A percentile compares a stretch with the other conserved stretches of the same genome.
These are phyloP conservation scores for Nesoenas mayeri DNA, from an alignment of 2,113 vertebrate genomes.

Conservation along the genomic window DNA sequence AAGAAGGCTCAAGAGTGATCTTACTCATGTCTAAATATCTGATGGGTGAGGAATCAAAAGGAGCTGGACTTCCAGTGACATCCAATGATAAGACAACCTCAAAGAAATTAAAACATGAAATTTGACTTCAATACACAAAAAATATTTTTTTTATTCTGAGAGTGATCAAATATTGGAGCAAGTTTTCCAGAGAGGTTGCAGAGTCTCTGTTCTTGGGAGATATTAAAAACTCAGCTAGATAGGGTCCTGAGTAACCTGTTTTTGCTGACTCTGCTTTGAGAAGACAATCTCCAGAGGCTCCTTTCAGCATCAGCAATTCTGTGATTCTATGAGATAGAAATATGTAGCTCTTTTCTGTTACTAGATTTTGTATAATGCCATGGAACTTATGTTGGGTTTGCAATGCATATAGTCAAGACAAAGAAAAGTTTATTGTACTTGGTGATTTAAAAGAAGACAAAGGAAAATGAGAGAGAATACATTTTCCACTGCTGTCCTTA, in stretches of 20 bases:
- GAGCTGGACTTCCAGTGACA: background rate
- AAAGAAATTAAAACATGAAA: background rate
- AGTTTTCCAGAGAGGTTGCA: background rate
- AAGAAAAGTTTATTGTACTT: background rate
- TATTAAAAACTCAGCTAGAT: background rate
- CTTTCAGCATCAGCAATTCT: background rate
- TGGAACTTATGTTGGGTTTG: background rate
- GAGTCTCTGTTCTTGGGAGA: background rate
- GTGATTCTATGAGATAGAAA: background rate
- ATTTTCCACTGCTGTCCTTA: background rate
- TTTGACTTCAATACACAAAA: background rate
- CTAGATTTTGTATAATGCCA: background rate
- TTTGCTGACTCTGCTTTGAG: background rate
- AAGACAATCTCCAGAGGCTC: background rate
- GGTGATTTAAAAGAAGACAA: background rate
- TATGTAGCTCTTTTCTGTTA: background rate
- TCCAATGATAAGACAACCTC: background rate
- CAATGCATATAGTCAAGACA: background rate
- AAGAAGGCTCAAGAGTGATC: background rate
- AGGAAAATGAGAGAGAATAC: background rate
- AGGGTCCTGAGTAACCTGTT: background rate
- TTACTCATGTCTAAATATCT: background rate
- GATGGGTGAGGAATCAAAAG: background rate
- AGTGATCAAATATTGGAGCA: background rate
- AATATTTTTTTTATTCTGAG: rapidly evolving